phyloP scores from a whole-genome alignment of 1,140 invertebrate species.

The Phortica variegata region DNA sequence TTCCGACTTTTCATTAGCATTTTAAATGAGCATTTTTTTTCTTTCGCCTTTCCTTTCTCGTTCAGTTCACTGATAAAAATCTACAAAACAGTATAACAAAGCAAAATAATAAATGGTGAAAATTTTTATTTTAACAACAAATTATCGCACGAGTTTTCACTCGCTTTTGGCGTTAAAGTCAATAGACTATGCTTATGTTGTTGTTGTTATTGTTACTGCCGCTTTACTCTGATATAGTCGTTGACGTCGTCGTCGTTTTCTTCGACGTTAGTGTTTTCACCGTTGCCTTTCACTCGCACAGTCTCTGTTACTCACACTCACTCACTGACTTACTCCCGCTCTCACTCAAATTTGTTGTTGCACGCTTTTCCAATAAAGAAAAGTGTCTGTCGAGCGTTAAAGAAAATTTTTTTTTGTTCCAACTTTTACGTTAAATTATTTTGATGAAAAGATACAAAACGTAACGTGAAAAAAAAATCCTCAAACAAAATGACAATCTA shows the following conservation, averaged over 20 bases:
- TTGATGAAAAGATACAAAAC: conserved; percentile 35
- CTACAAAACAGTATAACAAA: conserved; percentile 23
- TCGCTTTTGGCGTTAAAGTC: conserved; percentile 12
- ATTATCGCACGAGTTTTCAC: conserved; percentile 54
- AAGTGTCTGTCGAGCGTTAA: too few species aligned
- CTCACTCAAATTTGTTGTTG: too few species aligned
- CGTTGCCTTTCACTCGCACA: conserved; percentile 44
- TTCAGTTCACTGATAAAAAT: conserved; percentile 10
- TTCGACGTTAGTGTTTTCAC: conserved; percentile 35
- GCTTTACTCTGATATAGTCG: too few species aligned
- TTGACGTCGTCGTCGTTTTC: too few species aligned
- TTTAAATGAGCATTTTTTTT: conserved; percentile 22
- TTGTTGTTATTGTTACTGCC: conserved; percentile 17
- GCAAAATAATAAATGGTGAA: conserved; percentile 41
- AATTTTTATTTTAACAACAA: conserved; percentile 53
- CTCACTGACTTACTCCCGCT: too few species aligned
- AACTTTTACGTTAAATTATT: background rate
- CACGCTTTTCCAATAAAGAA: conserved; percentile 17
- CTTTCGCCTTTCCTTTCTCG: too few species aligned
- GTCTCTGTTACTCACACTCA: too few species aligned
- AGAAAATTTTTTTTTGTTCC: too few species aligned
- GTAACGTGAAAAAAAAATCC: background rate
- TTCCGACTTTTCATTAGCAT: conserved; percentile 53
- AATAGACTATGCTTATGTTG: conserved; percentile 6
- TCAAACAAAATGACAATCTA: conserved; percentile 37